Percentiles rank a stretch among this genome's conserved stretches.
phyloP scores from a whole-genome alignment of 1,140 invertebrate genomes.

The Centruroides vittatus region DNA sequence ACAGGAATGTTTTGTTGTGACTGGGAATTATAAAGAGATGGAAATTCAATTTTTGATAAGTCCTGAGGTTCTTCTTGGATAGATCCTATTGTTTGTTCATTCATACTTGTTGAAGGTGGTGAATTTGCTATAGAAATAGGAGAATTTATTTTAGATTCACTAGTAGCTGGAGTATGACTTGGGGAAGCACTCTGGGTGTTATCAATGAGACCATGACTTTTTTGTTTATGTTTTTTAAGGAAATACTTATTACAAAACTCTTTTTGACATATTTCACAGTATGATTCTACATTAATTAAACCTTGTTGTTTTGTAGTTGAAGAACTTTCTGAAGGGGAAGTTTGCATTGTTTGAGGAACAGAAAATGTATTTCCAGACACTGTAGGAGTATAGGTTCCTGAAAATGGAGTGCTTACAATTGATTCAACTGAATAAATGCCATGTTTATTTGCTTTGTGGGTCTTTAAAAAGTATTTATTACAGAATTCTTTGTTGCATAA shows the following conservation, averaged over 20 bases:
- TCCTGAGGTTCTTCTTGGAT: constrained; percentile 6
- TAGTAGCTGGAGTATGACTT: constrained; percentile 4
- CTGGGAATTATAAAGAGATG: constrained; percentile 10
- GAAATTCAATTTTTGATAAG: constrained; percentile 11
- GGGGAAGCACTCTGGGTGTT: constrained; percentile 10
- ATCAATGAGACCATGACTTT: constrained; percentile 66
- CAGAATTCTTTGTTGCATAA: constrained; percentile 47
- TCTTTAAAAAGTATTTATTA: constrained; percentile 99
- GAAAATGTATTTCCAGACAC: constrained; percentile 7
- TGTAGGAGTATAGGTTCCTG: neutral
- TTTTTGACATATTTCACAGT: constrained; percentile 82
- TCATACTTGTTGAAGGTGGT: neutral
- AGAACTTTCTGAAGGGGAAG: constrained; percentile 2
- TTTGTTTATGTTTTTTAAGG: constrained; percentile 90
- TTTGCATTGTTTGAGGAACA: constrained; percentile 7
- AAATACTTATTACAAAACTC: constrained; percentile 99
- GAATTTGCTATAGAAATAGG: constrained; percentile 11
- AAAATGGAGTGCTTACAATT: constrained; percentile 16
- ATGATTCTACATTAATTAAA: constrained; percentile 26
- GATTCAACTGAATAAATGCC: constrained; percentile 43
- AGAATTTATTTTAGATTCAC: constrained; percentile 12
- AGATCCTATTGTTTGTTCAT: neutral
- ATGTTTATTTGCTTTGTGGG: constrained; percentile 89
- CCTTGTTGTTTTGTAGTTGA: constrained; percentile 2
- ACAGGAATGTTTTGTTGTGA: neutral